A percentile compares a stretch with the other conserved stretches of the same genome.
Evolutionary conservation across 2,113 vertebrate species (phyloP).

Genomic region (Trichechus manatus): DNA sequence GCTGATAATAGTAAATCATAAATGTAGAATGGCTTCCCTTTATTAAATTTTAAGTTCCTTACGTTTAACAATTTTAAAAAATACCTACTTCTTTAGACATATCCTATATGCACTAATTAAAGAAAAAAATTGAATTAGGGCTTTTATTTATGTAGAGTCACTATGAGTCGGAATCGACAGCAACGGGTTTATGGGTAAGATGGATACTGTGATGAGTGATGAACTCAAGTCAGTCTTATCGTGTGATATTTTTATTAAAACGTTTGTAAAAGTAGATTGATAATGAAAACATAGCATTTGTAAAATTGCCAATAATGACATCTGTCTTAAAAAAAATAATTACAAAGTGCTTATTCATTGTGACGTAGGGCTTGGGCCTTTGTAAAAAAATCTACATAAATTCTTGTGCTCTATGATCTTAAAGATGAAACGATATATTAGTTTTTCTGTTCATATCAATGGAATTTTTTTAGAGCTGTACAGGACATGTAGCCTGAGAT

Average conservation of each 20-base stretch:
- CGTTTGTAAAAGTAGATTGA: not conserved
- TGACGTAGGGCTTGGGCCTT: not conserved
- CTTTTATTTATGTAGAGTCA: not conserved
- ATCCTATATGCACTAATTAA: not conserved
- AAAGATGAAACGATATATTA: not conserved
- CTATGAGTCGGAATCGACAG: too few relatives aligned
- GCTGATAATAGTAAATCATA: not conserved
- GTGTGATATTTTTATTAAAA: not conserved
- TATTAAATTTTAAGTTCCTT: not conserved
- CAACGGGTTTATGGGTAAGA: not conserved
- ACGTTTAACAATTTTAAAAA: slow-evolving; percentile 18
- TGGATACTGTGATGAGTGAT: not conserved
- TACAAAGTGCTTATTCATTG: not conserved
- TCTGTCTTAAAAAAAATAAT: slow-evolving; percentile 3
- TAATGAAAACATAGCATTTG: not conserved
- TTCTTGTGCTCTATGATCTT: not conserved
- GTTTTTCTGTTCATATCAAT: not conserved
- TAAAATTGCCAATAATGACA: not conserved
- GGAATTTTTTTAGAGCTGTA: not conserved
- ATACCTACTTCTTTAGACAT: not conserved
- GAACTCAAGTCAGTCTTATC: not conserved
- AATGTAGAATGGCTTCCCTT: not conserved
- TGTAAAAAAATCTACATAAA: not conserved
- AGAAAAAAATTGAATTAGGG: not conserved
- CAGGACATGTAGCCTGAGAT: not conserved